Base-by-base conservation (phyloP, 2,888 invertebrate genomes). In the Pachycephus smyrnensis region DNA sequence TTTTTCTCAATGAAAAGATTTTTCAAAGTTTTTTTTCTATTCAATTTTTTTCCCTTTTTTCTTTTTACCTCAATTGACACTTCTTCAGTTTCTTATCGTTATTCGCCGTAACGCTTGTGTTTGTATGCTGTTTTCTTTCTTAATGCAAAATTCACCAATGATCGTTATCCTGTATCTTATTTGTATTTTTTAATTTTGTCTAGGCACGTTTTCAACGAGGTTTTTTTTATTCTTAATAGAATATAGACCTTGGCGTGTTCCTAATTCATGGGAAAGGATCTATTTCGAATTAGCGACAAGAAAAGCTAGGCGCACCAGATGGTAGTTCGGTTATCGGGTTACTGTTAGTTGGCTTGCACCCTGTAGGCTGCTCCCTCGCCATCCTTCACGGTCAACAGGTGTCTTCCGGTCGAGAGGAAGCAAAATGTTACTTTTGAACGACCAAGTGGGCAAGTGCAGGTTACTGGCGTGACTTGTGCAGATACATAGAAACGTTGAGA, bases 381-480 rank as follows among this genome's bases (percentile, higher is more conserved):
- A 77, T 82, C 81, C 80, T 55, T 83, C 80, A 79, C 83, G 84
- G 84, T 86, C 88, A 90, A 90, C 90, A 90, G 90, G 90, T 90
- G 90, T 90, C 85, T 88, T 87, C 86, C 90, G 87, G 86, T 76
- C 81, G 75, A 80, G 79, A 76, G 77, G 71, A 71, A 71, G 32
- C 31, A 33, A 71, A 71, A 71, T 33, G 71, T 55, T 55, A 55
- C 55, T 23, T 55, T 55, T 9, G 23, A 23, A 23, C 23, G 9
- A 55, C 55, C 55, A 55, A 23, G 55, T 55, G 23, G 55, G 23
- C 55, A 55, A 55, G 55, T 23, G 15, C 55, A 9, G 55, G 55
- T 55, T 55, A 55, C 23, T 6, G 55, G 23, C 9, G 23, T 55
- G 23, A 55, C 55, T 55, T 23, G 55, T 55, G 23, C 55, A 55